Evolutionary conservation across 2,888 invertebrate species (phyloP), one percentile per base, ranked within the genome.

Genomic region (Nomada hirtipes): DNA sequence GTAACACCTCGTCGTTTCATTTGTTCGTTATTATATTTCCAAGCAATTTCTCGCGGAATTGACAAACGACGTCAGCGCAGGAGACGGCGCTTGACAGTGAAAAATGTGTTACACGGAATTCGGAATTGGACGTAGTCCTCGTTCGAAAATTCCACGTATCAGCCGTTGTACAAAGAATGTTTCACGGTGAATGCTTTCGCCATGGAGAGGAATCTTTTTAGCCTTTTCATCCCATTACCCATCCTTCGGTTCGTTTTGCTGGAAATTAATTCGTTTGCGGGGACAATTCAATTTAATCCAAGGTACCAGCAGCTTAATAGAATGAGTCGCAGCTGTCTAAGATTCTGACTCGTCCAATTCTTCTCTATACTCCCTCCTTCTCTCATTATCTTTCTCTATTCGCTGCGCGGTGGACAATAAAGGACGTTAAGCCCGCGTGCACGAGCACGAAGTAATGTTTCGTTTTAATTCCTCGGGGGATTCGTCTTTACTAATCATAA

Each of bases 401-500:
- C 63, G 61, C n/a, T 36, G n/a, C 26, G 53, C 47, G 18, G 63
- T 75, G 59, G 76, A 64, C 63, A 83, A 86, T 83, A 85, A 84
- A 84, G 65, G 77, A 85, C 60, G 74, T 81, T 71, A 76, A 82
- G 75, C 53, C 59, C 74, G 64, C 67, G 69, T 65, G 71, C 69
- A 67, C 59, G 64, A 65, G 69, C 60, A 65, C 55, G 68, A 70
- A 76, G 80, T 65, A 55, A 86, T 86, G 82, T 79, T 78, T 82
- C 67, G 60, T 82, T 87, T 85, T 85, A 84, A 88, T 86, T 85
- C 83, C 82, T 73, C 67, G 64, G 71, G 61, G 77, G 79, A 82
- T 81, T 74, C 77, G 74, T 74, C 69, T 82, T 65, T 82, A 87
- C 87, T 86, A 87, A 88, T 87, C 86, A 85, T 87, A 83, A 85